Percentiles rank a stretch among this genome's conserved stretches.
phyloP scores from a whole-genome alignment of 2,797 vertebrate genomes.

The Poecilia gillii region DNA sequence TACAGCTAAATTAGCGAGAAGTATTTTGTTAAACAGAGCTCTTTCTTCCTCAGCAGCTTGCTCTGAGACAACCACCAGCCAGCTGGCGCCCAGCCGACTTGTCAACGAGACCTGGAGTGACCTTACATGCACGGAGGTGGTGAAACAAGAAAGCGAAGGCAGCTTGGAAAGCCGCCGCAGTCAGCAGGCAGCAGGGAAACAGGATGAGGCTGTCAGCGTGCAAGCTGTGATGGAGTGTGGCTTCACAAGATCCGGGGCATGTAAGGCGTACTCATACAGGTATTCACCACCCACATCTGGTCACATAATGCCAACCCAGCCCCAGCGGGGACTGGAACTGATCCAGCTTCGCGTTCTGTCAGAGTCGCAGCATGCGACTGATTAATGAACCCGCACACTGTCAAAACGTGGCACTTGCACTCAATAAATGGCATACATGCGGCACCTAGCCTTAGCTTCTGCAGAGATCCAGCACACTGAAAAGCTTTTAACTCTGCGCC shows the following conservation, averaged over 20 bases:
- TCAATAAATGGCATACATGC: conserved; percentile 10
- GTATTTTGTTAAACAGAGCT: conserved; percentile 12
- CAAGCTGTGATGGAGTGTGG: conserved; percentile 38
- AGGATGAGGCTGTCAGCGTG: conserved; percentile 40
- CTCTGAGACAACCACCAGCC: conserved; percentile 12
- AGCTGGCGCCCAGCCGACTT: conserved; percentile 38
- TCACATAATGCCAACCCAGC: conserved; percentile 1
- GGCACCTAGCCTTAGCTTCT: not conserved
- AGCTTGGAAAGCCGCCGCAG: conserved; percentile 25
- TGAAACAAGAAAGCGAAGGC: conserved; percentile 26
- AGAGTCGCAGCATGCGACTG: conserved; percentile 27
- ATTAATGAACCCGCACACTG: conserved; percentile 48
- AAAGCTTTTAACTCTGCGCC: not conserved
- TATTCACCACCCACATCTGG: conserved; percentile 11
- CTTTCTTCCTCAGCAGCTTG: conserved; percentile 31
- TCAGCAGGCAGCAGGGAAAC: conserved; percentile 41
- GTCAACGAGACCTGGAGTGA: conserved; percentile 38
- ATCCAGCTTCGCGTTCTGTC: conserved; percentile 32
- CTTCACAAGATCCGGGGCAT: conserved; percentile 31
- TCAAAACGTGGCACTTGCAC: conserved; percentile 17
- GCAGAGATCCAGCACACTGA: conserved; percentile 7
- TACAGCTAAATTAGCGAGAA: conserved; percentile 1
- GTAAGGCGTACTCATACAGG: conserved; percentile 12
- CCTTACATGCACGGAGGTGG: conserved; percentile 25
- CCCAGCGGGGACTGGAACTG: conserved; percentile 29